A percentile compares a stretch with the other conserved stretches of the same genome.
These are phyloP conservation scores for Blera fallax DNA, from an alignment of 2,888 invertebrate genomes.

Conservation along the genomic window DNA sequence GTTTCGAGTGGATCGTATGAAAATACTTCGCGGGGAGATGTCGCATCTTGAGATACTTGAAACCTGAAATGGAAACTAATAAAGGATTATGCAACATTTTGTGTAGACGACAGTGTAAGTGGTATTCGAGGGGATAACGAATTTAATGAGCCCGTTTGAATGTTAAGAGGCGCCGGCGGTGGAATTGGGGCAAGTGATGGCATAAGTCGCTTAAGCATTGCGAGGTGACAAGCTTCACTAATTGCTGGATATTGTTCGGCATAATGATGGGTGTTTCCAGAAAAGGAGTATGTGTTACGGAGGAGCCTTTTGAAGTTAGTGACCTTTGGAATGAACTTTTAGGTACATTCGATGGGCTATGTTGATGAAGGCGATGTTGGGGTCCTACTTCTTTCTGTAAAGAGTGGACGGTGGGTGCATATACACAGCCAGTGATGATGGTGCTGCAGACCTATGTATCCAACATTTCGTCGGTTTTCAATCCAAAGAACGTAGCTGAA, in stretches of 20 bases:
- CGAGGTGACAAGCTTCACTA: not conserved
- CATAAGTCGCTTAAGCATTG: not conserved
- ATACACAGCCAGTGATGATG: too few species aligned
- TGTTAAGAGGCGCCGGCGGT: not conserved
- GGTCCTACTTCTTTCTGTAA: too few species aligned
- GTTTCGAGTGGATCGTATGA: not conserved
- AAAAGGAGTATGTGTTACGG: too few species aligned
- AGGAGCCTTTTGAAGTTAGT: too few species aligned
- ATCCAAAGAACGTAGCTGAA: too few species aligned
- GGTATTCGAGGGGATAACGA: not conserved
- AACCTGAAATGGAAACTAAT: not conserved
- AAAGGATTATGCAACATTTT: constrained; percentile 11
- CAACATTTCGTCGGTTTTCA: too few species aligned
- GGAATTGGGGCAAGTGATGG: not conserved
- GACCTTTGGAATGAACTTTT: too few species aligned
- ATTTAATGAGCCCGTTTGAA: not conserved
- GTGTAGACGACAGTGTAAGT: not conserved
- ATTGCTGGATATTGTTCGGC: not conserved
- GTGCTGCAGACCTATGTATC: too few species aligned
- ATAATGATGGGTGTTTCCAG: too few species aligned
- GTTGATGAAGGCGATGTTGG: too few species aligned
- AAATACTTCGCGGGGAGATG: not conserved
- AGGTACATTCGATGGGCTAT: too few species aligned
- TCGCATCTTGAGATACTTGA: not conserved
- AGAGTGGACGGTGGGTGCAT: too few species aligned